These are phyloP conservation scores for Megalonaias nervosa DNA, from an alignment of 1,140 invertebrate genomes.

Conservation along the genomic window DNA sequence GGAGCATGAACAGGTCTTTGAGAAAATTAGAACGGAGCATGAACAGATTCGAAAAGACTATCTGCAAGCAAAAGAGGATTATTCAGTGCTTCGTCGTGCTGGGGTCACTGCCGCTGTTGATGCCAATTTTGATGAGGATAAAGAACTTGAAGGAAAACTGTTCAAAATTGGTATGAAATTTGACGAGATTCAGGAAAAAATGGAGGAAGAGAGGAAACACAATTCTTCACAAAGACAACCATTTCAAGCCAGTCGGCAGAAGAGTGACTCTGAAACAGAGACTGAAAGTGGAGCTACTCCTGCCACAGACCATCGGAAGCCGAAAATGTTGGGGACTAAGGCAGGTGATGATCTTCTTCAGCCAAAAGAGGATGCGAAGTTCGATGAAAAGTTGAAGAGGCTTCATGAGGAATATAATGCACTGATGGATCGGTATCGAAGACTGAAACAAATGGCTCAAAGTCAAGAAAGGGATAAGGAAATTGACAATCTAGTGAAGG, in stretches of 20 bases:
- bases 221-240: constrained; percentile 56
- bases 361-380: constrained; percentile 35
- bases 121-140: constrained; percentile 61
- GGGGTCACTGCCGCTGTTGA: constrained; percentile 33
- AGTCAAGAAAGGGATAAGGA: constrained; percentile 63
- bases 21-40: constrained; percentile 61
- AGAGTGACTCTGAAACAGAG: constrained; percentile 8
- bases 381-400: constrained; percentile 52
- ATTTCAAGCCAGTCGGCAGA: constrained; percentile 51
- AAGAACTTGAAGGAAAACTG: constrained; percentile 65
- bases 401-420: constrained; percentile 63
- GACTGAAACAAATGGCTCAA: constrained; percentile 62
- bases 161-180: constrained; percentile 68
- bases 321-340: constrained; percentile 38
- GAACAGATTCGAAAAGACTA: constrained; percentile 63
- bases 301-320: constrained; percentile 49
- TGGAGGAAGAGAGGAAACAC: constrained; percentile 59
- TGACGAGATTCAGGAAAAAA: constrained; percentile 65
- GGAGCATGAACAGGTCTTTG: constrained; percentile 61
- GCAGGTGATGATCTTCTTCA: constrained; percentile 49
- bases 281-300: constrained; percentile 30
- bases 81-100: constrained; percentile 58
- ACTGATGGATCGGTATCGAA: constrained; percentile 61
- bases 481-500: constrained; percentile 64
- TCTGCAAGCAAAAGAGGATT: constrained; percentile 64